These are phyloP conservation scores for Thumatha senex DNA, from an alignment of 2,888 invertebrate species.

Conservation along the genomic window DNA sequence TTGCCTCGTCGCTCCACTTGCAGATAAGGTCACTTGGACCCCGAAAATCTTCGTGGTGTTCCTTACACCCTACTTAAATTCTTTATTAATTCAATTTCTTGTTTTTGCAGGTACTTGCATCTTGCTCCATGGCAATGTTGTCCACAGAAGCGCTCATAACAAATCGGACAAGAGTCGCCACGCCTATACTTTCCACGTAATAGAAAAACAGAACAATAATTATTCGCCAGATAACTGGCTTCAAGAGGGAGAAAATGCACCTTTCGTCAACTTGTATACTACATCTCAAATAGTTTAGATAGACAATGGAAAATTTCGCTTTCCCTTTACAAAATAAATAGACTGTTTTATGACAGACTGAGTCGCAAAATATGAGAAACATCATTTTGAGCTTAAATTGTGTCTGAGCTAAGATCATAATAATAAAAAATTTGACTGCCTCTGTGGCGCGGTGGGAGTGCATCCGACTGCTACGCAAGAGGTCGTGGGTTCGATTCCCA, in stretches of 20 bases:
- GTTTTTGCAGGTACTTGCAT: constrained; percentile 89
- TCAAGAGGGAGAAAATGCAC: constrained; percentile 87
- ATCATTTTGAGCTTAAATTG: no score
- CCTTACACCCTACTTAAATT: no score
- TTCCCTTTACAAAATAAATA: not conserved
- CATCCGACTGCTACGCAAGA: no score
- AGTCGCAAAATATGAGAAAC: no score
- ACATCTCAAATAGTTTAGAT: constrained; percentile 67
- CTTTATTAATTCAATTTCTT: not conserved
- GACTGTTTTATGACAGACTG: not conserved
- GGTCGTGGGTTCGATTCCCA: no score
- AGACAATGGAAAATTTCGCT: not conserved
- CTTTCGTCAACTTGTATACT: constrained; percentile 88
- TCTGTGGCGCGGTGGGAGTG: no score
- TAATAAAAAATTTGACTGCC: no score
- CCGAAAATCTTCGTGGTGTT: no score
- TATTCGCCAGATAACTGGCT: constrained; percentile 95
- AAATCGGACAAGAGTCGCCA: constrained; percentile 92
- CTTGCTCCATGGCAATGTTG: constrained; percentile 95
- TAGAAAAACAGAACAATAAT: constrained; percentile 89
- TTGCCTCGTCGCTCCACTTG: no score
- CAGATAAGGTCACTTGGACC: no score
- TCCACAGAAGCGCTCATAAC: constrained; percentile 96
- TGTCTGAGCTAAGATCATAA: no score
- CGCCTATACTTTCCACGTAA: constrained; percentile 97